Conservation (phyloP, 2,113 vertebrate species). For the Laterallus jamaicensis region DNA sequence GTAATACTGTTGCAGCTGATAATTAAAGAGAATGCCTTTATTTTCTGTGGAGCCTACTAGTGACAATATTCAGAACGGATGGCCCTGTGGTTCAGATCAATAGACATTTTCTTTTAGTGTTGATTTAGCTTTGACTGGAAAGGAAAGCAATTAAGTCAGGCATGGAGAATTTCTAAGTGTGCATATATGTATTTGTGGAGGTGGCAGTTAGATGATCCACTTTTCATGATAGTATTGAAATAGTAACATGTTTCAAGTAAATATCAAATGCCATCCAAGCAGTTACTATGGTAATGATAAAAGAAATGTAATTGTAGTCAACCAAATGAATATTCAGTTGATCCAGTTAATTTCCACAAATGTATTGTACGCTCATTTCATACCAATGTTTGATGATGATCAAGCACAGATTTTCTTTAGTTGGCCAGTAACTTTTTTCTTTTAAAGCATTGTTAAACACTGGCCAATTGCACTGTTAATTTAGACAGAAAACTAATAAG, state of each 20-base stretch:
- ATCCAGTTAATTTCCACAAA: background rate
- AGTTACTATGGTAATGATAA: slow-evolving; percentile 42
- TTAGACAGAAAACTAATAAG: background rate
- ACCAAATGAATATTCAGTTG: slow-evolving; percentile 23
- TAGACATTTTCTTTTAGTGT: slow-evolving; percentile 5
- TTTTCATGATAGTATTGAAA: background rate
- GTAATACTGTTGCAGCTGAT: background rate
- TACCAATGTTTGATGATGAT: background rate
- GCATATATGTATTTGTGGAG: background rate
- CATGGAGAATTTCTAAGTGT: background rate
- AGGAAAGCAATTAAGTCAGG: slow-evolving; percentile 42
- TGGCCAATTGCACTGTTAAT: background rate
- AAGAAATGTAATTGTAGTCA: background rate
- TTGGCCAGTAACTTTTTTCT: background rate
- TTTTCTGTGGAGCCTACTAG: background rate
- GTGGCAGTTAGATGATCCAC: slow-evolving; percentile 6
- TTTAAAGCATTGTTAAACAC: background rate
- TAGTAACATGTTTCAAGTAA: background rate
- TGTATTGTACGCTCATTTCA: background rate
- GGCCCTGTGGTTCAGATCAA: background rate
- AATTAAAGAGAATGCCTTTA: background rate
- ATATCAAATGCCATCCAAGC: slow-evolving; percentile 13
- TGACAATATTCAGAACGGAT: background rate
- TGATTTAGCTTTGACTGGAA: slow-evolving; percentile 44
- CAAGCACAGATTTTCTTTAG: background rate